Evolutionary conservation across 2,113 vertebrate genomes (phyloP).

Genomic region (Pungitius pungitius): DNA sequence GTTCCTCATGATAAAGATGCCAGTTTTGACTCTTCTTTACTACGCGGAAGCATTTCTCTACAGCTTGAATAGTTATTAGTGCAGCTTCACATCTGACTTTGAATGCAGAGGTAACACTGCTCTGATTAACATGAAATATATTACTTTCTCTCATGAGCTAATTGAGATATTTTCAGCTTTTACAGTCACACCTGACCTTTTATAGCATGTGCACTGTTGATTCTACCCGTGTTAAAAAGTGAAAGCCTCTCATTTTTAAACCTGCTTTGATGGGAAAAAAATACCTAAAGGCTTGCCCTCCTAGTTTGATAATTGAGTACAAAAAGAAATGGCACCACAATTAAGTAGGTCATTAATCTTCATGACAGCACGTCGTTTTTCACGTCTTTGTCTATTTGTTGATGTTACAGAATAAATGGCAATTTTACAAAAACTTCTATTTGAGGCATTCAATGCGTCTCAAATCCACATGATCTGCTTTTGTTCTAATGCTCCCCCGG

Average conservation of each 20-base stretch:
- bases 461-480: background rate
- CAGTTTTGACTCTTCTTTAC: conserved; percentile 23
- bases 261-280: background rate
- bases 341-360: conserved; percentile 20
- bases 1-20: conserved; percentile 46
- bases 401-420: background rate
- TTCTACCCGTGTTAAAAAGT: background rate
- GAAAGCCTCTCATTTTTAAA: background rate
- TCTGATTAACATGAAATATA: conserved; percentile 45
- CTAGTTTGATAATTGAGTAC: background rate
- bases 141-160: conserved; percentile 10
- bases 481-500: background rate
- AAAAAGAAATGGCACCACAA: background rate
- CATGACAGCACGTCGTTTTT: conserved; percentile 5
- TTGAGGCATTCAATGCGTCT: background rate
- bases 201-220: background rate
- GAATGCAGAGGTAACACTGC: conserved; percentile 15
- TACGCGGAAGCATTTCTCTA: conserved; percentile 28
- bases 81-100: conserved; percentile 34
- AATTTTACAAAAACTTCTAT: background rate
- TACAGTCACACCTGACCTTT: background rate
- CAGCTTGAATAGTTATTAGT: conserved; percentile 52
- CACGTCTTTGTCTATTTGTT: background rate
- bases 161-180: conserved; percentile 8
- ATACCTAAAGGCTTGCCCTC: background rate